Evolutionary conservation across 2,797 vertebrate genomes (phyloP), one percentile per base, ranked within the genome.

Genomic region (Eremophila alpestris): DNA sequence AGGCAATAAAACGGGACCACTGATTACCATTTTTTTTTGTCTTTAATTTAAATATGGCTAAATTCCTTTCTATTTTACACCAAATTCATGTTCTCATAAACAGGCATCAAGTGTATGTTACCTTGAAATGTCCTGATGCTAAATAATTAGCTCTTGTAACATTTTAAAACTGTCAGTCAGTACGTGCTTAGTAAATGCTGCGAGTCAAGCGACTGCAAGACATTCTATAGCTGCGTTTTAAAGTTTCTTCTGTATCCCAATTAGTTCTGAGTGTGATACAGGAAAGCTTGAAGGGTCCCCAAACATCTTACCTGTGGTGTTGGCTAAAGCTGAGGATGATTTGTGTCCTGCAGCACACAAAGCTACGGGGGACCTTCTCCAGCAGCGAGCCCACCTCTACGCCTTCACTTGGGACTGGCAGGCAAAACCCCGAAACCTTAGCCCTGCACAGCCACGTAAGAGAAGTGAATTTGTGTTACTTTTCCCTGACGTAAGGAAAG

Each of bases 371-470:
- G 4, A 10, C 9, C 13, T 36, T 38, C 29, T 38, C 29, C 60
- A 79, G 11, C 51, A 32, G 40, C 3, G 19, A 75, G 9, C 13
- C 12, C n/a, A 38, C 14, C 36, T 68, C 55, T 58, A 21, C 2
- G 2, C 46, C 27, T 71, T 78, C 41, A 30, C 8, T 4, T 1
- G 10, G 38, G 21, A 17, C 34, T 58, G 10, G 12, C 0, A 3
- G 3, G 21, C 27, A 49, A 58, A 76, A 45, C 7, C 38, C 32
- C 2, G 2, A 3, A 20, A 19, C 3, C 15, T 76, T 36, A 36
- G 5, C 46, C 29, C 38, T 49, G 23, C 13, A 13, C 5, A 3
- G 45, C 21, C 21, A 52, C 8, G 7, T 24, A 45, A 56, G 22
- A 5, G 10, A 70, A 38, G 17, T 7, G 41, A 41, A 36, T 65